A percentile compares a stretch with the other conserved stretches of the same genome.
Evolutionary conservation across 2,797 vertebrate genomes (phyloP).

Genomic region (Paramormyrops hopkinsi): DNA sequence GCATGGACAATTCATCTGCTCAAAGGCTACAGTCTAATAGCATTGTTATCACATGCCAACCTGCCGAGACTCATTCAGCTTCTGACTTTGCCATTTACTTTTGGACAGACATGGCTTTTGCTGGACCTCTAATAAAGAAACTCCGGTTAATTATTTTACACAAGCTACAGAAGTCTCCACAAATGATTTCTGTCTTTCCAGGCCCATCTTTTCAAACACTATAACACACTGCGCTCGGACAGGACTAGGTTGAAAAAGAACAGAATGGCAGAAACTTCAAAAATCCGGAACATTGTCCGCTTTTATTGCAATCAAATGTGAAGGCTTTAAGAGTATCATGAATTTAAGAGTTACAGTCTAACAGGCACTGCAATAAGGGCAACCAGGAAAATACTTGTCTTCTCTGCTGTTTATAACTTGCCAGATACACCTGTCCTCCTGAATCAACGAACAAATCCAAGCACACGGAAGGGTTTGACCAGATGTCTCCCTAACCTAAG

Average conservation of each 20-base stretch:
- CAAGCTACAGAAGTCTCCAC: background rate
- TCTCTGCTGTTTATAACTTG: background rate
- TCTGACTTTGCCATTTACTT: background rate
- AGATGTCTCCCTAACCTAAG: background rate
- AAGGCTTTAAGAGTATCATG: background rate
- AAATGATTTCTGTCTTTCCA: background rate
- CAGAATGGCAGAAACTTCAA: background rate
- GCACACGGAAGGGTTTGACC: background rate
- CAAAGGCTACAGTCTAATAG: background rate
- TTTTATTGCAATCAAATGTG: background rate
- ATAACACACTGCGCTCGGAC: background rate
- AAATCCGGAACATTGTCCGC: background rate
- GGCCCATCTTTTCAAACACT: background rate
- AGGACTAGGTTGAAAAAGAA: background rate
- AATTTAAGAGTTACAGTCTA: background rate
- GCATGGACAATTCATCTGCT: background rate
- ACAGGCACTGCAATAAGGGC: background rate
- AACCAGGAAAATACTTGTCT: background rate
- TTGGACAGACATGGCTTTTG: background rate
- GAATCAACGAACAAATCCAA: background rate
- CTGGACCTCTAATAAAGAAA: background rate
- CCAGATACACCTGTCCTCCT: background rate
- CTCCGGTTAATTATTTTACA: background rate
- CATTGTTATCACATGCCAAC: background rate
- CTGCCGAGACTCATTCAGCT: background rate